phyloP scores from a whole-genome alignment of 2,888 invertebrate genomes.

The Drosophila algonquin region DNA sequence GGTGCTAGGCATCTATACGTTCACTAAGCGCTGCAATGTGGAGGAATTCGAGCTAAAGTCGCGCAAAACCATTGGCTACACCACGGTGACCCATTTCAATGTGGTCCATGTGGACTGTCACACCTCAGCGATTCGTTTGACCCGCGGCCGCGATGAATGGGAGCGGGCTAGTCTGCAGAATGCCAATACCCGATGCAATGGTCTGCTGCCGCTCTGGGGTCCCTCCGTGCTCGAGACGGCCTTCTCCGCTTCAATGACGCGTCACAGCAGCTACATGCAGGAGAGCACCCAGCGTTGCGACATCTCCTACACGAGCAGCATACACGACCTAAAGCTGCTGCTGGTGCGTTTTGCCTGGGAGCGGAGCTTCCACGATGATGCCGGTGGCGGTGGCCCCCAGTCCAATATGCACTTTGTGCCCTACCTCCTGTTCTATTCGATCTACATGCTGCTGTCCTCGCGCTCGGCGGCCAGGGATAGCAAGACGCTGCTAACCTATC shows the following conservation, averaged over 20 bases:
- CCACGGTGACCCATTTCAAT: conserved; percentile 99
- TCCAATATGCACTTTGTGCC: conserved; percentile 99
- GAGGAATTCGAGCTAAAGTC: conserved; percentile 96
- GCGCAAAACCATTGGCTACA: conserved; percentile 92
- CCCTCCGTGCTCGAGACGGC: conserved; percentile 96
- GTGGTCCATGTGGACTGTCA: conserved; percentile 99
- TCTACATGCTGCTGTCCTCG: conserved; percentile 96
- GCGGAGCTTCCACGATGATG: conserved; percentile 98
- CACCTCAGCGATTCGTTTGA: conserved; percentile 95
- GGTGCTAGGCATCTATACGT: conserved; percentile 98
- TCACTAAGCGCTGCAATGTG: conserved; percentile 96
- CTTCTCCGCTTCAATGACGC: conserved; percentile 96
- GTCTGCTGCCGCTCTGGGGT: conserved; percentile 97
- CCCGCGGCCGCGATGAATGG: conserved; percentile 95
- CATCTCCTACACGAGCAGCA: conserved; percentile 85
- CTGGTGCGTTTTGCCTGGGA: conserved; percentile 95
- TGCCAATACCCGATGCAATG: conserved; percentile 98
- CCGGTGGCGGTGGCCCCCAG: conserved; percentile 97
- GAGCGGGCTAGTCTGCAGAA: conserved; percentile 99
- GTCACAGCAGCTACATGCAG: conserved; percentile 93
- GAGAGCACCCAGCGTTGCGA: conserved; percentile 84
- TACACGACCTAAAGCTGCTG: conserved; percentile 96
- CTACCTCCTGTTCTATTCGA: conserved; percentile 96
- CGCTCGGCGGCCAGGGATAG: conserved; percentile 91
- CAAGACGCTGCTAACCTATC: conserved; percentile 89